These are phyloP conservation scores for Epinotia bilunana DNA, from an alignment of 2,888 invertebrate genomes.

Conservation along the genomic window DNA sequence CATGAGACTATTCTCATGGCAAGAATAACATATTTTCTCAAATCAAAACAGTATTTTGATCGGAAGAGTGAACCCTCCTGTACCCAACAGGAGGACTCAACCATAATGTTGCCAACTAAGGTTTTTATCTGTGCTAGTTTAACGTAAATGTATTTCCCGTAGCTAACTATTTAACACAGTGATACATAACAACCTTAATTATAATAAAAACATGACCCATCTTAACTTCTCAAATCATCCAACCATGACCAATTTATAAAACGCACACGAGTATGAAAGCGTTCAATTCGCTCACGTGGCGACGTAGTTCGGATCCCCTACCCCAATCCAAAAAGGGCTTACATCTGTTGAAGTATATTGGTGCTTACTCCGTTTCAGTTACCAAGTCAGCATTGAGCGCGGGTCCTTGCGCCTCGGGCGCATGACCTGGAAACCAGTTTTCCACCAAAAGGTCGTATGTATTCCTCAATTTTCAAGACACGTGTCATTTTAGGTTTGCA, in stretches of 20 bases:
- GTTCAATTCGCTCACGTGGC: constrained; percentile 22
- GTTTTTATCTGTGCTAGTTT: background rate
- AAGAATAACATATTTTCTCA: too few species aligned
- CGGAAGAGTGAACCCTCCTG: too few species aligned
- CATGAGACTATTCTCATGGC: too few species aligned
- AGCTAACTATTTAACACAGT: background rate
- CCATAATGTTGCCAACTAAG: too few species aligned
- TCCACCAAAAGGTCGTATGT: constrained; percentile 5
- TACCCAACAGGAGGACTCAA: too few species aligned
- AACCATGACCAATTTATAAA: constrained; percentile 25
- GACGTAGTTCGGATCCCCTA: background rate
- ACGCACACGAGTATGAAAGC: constrained; percentile 29
- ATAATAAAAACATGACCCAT: constrained; percentile 8
- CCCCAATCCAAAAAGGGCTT: background rate
- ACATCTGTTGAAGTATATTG: background rate
- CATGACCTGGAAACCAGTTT: constrained; percentile 23
- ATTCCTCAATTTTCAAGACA: background rate
- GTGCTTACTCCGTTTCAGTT: background rate
- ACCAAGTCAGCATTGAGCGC: constrained; percentile 34
- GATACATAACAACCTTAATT: background rate
- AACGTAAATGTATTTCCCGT: too few species aligned
- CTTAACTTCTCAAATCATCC: background rate
- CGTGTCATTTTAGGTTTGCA: constrained; percentile 15
- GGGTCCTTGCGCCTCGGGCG: constrained; percentile 43
- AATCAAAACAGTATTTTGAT: too few species aligned